Evolutionary conservation across 1,140 invertebrate genomes (phyloP), one percentile per base, ranked within the genome.

Genomic region (Atta colombica): DNA sequence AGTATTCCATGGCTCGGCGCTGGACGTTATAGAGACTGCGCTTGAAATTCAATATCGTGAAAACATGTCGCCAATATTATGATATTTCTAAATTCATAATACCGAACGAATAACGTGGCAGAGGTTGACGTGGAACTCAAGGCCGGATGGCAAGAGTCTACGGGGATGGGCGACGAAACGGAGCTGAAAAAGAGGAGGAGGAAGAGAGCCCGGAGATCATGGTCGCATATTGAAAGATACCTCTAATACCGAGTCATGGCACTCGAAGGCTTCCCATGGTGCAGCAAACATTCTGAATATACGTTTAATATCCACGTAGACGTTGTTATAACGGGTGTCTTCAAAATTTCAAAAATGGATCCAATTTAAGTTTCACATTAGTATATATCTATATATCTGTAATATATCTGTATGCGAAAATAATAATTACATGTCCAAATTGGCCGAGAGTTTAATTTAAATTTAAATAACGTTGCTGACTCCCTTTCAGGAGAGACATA

Each of bases 21-120:
- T 60, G 60, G 77, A 89, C 58, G 71, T 28, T 61, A 68, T 16
- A 61, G 58, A 51, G 55, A 8, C 6, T 58, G 77, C 71, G 89
- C 75, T 91, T 86, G 88, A 91, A 91, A 92, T 92, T 92, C 91
- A 92, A 92, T 92, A 92, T 92, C 87, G 85, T 60, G 89, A 86
- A 91, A 91, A 92, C 91, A 92, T 85, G 89, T 89, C 87, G 87
- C 85, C 88, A 77, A 90, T 92, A 89, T 91, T 91, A 92, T 91
- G 89, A 91, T 91, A 92, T 90, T 90, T 90, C 90, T 91, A 90
- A 92, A 88, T 89, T 91, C 84, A 88, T 90, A 90, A 90, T 92
- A 89, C 69, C 75, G 28, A 39, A 49, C 78, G 88, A 68, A 86
- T 88, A 90, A 90, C 89, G 77, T 69, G 55, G 85, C 58, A 53